Conservation (phyloP, 2,797 vertebrate species). For the Coregonus suidteri region DNA sequence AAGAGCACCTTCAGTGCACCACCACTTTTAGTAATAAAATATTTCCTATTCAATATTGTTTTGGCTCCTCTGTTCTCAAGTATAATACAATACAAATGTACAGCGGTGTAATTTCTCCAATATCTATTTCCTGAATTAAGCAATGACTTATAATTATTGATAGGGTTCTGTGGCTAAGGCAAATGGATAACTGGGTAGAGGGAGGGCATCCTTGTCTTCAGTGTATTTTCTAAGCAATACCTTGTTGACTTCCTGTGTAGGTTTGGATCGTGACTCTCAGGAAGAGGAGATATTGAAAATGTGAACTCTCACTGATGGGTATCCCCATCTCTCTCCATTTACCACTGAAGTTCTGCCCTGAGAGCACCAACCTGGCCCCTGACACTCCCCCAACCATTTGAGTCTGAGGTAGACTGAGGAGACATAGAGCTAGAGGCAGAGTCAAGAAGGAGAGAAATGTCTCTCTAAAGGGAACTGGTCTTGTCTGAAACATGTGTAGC, state of each 20-base stretch:
- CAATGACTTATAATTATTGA: not conserved
- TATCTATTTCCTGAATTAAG: not conserved
- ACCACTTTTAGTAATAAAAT: constrained; percentile 80
- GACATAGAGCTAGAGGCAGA: not conserved
- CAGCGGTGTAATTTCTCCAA: not conserved
- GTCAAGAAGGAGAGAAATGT: constrained; percentile 8
- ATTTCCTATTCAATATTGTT: constrained; percentile 70
- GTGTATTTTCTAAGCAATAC: not conserved
- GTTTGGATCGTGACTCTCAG: not conserved
- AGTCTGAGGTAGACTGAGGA: constrained; percentile 2
- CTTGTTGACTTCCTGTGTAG: not conserved
- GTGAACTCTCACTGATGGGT: constrained; percentile 12
- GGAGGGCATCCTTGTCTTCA: not conserved
- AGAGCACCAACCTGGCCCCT: not conserved
- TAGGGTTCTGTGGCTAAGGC: too few species aligned
- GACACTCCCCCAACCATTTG: not conserved
- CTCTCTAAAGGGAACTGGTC: constrained; percentile 31
- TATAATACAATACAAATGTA: not conserved
- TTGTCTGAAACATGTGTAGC: constrained; percentile 32
- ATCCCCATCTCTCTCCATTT: constrained; percentile 7
- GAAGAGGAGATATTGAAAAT: not conserved
- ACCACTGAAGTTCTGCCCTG: constrained; percentile 1
- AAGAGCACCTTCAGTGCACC: constrained; percentile 68
- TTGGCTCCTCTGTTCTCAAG: not conserved
- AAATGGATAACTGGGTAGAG: too few species aligned